Base-by-base conservation (phyloP, 2,797 vertebrate species). In the Thalassophryne amazonica region DNA sequence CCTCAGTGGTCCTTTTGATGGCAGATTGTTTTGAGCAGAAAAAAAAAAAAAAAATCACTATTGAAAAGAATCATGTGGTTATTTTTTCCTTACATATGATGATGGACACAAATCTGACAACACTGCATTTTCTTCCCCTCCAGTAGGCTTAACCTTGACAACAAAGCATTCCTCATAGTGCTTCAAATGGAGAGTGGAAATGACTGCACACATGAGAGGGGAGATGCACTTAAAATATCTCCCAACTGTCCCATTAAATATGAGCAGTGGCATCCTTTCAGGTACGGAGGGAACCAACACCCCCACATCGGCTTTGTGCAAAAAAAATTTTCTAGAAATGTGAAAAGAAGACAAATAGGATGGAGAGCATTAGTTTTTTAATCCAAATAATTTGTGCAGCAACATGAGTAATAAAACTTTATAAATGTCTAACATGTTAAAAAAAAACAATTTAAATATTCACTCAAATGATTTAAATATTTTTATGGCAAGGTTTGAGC, bases 101-200 rank as follows among this genome's bases (percentile, higher is more conserved):
- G 75, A 82, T 69, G 78, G 34, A n/a, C 66, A 57, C 54, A 61
- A 76, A 73, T 80, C 70, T 75, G 64, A 56, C 51, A 86, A 51
- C 63, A 45, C 62, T 35, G 32, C 22, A 30, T 19, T 15, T 32
- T 36, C 32, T 38, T 49, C 47, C 12, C 1, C 14, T 4, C 12
- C 38, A 41, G 35, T 1, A 3, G 81, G 68, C 78, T 78, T 76
- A 78, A 83, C 74, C 67, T 85, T 79, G 76, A 80, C 79, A 81
- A 73, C 75, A 86, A 78, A 78, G 79, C 75, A 61, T 80, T 80
- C 67, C 57, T 72, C 69, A 42, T 3, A 55, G 50, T 45, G 72
- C 72, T 77, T 79, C 72, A 78, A 73, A 79, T 39, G 56, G 54
- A 53, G 47, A 56, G 46, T 67, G 58, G 76, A 83, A 70, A 65